Percentiles rank a stretch among this genome's conserved stretches.
Evolutionary conservation across 2,888 invertebrate genomes (phyloP).

Genomic region (Muscina levida): DNA sequence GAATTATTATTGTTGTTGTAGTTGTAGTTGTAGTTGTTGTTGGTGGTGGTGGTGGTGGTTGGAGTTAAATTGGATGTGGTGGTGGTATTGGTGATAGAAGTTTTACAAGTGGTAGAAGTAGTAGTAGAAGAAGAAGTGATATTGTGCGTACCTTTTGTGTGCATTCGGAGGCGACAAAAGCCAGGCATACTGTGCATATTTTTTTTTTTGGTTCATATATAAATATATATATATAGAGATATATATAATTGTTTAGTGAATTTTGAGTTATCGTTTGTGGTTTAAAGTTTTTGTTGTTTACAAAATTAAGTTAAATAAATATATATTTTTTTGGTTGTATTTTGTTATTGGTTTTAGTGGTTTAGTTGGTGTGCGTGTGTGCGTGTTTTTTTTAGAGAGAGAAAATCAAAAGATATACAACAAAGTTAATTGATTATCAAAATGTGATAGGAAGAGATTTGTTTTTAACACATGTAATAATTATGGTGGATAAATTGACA

Average conservation of each 20-base stretch:
- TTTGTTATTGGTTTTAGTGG: neutral
- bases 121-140: slow-evolving; percentile 77
- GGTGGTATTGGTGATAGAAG: slow-evolving; percentile 74
- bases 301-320: slow-evolving; percentile 26
- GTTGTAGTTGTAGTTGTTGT: slow-evolving; percentile 65
- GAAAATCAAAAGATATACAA: slow-evolving; percentile 9
- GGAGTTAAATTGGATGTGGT: slow-evolving; percentile 67
- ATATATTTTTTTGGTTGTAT: slow-evolving; percentile 18
- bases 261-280: neutral
- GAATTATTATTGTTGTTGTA: slow-evolving; percentile 50
- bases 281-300: slow-evolving; percentile 21
- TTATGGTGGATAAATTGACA: neutral
- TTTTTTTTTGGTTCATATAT: slow-evolving; percentile 59
- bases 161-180: slow-evolving; percentile 98
- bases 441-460: neutral
- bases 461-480: too few relatives aligned
- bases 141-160: slow-evolving; percentile 86
- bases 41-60: slow-evolving; percentile 60
- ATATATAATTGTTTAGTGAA: slow-evolving; percentile 64
- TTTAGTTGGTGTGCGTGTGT: neutral
- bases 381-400: slow-evolving; percentile 14
- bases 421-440: neutral
- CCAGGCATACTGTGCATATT: slow-evolving; percentile 93
- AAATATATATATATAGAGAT: slow-evolving; percentile 48
- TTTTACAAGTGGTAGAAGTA: slow-evolving; percentile 71